These are phyloP conservation scores for Muscicapa comitata DNA, from an alignment of 2,797 vertebrate species.

Conservation along the genomic window DNA sequence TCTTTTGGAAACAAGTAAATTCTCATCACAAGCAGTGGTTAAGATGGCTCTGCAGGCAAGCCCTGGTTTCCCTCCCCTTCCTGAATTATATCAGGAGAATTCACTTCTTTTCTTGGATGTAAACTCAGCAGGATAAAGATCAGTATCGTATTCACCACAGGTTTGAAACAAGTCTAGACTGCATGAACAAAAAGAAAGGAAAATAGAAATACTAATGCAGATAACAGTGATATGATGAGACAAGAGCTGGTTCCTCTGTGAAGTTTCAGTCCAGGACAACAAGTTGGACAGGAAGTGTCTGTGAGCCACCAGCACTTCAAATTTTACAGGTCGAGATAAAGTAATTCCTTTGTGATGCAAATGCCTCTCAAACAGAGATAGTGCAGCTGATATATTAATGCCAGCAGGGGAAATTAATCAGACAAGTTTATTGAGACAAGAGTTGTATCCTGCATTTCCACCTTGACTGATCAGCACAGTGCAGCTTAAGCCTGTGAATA, in stretches of 20 bases:
- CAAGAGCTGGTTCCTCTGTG: not conserved
- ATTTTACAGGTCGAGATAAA: not conserved
- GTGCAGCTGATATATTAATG: not conserved
- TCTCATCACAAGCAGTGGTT: not conserved
- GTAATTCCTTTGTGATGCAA: slow-evolving; percentile 29
- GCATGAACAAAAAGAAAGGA: not conserved
- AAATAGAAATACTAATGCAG: not conserved
- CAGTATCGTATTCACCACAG: not conserved
- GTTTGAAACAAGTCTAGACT: not conserved
- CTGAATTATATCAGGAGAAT: not conserved
- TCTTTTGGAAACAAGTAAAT: not conserved
- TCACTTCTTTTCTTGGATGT: not conserved
- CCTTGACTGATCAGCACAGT: not conserved
- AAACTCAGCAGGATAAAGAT: not conserved
- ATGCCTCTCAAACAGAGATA: not conserved
- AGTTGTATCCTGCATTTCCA: not conserved
- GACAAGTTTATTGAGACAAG: not conserved
- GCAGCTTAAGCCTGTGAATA: not conserved
- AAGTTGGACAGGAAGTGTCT: not conserved
- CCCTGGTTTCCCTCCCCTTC: not conserved
- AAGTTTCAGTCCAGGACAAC: not conserved
- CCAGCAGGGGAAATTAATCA: not conserved
- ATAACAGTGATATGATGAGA: not conserved
- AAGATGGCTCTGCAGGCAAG: not conserved
- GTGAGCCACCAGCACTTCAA: not conserved